Evolutionary conservation across 2,888 invertebrate species (phyloP).

Genomic region (Autographa gamma): DNA sequence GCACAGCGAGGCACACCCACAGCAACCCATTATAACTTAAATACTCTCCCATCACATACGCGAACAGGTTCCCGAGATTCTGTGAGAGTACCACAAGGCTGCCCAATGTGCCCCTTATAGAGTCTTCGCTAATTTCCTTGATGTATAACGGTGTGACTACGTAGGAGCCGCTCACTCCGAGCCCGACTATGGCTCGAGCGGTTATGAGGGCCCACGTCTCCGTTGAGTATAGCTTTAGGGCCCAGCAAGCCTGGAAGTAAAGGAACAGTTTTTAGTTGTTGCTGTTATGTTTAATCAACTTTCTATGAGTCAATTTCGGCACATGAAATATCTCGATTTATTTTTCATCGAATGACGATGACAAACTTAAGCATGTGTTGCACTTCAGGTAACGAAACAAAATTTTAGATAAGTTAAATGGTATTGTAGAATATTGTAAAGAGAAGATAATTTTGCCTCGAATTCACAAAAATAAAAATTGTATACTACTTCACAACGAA

Average conservation of each 20-base stretch:
- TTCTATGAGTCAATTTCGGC: too few species aligned
- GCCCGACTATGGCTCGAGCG: constrained; percentile 79
- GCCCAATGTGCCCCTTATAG: constrained; percentile 80
- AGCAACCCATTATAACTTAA: constrained; percentile 78
- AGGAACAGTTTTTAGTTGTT: background rate
- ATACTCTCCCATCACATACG: constrained; percentile 82
- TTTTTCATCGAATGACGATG: too few species aligned
- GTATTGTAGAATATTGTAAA: too few species aligned
- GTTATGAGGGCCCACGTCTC: constrained; percentile 83
- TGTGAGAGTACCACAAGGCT: constrained; percentile 82
- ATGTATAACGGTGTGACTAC: constrained; percentile 85
- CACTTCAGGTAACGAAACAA: too few species aligned
- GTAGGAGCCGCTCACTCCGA: constrained; percentile 82
- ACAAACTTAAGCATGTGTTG: too few species aligned
- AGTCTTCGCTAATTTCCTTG: constrained; percentile 85
- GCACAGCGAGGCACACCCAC: constrained; percentile 82
- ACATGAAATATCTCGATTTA: too few species aligned
- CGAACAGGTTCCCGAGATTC: constrained; percentile 80
- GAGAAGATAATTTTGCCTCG: too few species aligned
- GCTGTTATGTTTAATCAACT: too few species aligned
- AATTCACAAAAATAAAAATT: too few species aligned
- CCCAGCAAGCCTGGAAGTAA: constrained; percentile 78
- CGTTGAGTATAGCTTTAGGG: constrained; percentile 80
- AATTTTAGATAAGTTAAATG: too few species aligned
- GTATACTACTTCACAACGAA: too few species aligned